Evolutionary conservation across 1,140 invertebrate genomes (phyloP).

Genomic region (Nephila pilipes): DNA sequence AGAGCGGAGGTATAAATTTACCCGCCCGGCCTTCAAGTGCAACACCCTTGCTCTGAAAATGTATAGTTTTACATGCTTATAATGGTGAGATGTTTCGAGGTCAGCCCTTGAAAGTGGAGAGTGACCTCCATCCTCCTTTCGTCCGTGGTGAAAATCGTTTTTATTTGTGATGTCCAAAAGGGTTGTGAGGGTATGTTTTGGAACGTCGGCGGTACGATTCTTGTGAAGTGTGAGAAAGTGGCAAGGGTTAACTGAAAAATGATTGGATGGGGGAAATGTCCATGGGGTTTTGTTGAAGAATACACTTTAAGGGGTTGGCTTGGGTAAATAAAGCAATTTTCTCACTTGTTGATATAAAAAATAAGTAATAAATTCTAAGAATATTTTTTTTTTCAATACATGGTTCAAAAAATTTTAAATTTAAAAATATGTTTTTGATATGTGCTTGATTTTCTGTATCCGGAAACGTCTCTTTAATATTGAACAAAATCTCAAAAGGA

Average conservation of each 20-base stretch:
- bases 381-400: too few species aligned
- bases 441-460: too few species aligned
- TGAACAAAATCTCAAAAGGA: too few species aligned
- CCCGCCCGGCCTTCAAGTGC: slow-evolving; percentile 20
- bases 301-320: too few species aligned
- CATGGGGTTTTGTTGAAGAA: background rate
- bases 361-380: too few species aligned
- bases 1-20: slow-evolving; percentile 55
- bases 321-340: too few species aligned
- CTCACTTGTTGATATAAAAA: too few species aligned
- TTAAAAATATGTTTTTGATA: too few species aligned
- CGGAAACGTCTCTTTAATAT: too few species aligned
- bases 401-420: too few species aligned
- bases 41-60: slow-evolving; percentile 32
- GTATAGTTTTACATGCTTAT: slow-evolving; percentile 50
- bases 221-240: background rate
- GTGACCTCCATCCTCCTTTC: background rate
- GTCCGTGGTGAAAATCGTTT: background rate
- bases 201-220: background rate
- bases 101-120: background rate
- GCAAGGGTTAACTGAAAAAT: background rate
- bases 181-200: background rate
- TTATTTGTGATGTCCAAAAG: background rate
- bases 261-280: background rate
- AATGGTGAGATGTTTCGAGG: slow-evolving; percentile 11